These are phyloP conservation scores for Engystomops pustulosus DNA, from an alignment of 2,113 vertebrate species.

Conservation along the genomic window DNA sequence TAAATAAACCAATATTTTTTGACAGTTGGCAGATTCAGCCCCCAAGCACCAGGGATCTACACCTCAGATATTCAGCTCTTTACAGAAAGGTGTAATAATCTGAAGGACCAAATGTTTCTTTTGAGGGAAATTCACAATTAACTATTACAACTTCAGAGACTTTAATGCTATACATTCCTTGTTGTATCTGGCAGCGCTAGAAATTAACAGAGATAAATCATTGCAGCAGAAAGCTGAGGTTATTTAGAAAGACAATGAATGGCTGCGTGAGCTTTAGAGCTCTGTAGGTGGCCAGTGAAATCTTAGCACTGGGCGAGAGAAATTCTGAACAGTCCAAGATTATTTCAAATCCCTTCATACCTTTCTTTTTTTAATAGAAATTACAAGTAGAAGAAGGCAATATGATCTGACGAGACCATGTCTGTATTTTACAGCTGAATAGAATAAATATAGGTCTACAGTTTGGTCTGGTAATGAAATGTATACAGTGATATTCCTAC, in stretches of 20 bases:
- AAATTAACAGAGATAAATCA: slow-evolving; percentile 75
- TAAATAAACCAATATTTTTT: too few species aligned
- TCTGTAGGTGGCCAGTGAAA: slow-evolving; percentile 77
- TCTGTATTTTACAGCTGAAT: slow-evolving; percentile 27
- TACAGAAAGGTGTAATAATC: too few species aligned
- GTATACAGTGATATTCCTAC: slow-evolving; percentile 18
- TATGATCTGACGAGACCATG: slow-evolving; percentile 47
- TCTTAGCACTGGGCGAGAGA: slow-evolving; percentile 70
- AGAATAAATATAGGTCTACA: slow-evolving; percentile 34
- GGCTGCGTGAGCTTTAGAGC: slow-evolving; percentile 62
- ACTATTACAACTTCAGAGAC: slow-evolving; percentile 50
- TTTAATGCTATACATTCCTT: slow-evolving; percentile 64
- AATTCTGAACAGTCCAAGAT: slow-evolving; percentile 67
- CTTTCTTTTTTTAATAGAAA: not conserved
- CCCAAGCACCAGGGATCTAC: too few species aligned
- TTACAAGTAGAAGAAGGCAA: slow-evolving; percentile 34
- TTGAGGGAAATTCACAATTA: slow-evolving; percentile 59
- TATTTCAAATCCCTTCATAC: slow-evolving; percentile 56
- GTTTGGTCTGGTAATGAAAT: slow-evolving; percentile 8
- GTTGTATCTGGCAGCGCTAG: slow-evolving; percentile 72
- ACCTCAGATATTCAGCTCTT: too few species aligned
- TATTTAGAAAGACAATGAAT: slow-evolving; percentile 67
- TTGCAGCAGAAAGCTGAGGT: slow-evolving; percentile 74
- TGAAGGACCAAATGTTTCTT: not conserved
- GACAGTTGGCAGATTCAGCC: too few species aligned